phyloP scores from a whole-genome alignment of 2,888 invertebrate genomes.

The Pyrrhosoma nymphula region DNA sequence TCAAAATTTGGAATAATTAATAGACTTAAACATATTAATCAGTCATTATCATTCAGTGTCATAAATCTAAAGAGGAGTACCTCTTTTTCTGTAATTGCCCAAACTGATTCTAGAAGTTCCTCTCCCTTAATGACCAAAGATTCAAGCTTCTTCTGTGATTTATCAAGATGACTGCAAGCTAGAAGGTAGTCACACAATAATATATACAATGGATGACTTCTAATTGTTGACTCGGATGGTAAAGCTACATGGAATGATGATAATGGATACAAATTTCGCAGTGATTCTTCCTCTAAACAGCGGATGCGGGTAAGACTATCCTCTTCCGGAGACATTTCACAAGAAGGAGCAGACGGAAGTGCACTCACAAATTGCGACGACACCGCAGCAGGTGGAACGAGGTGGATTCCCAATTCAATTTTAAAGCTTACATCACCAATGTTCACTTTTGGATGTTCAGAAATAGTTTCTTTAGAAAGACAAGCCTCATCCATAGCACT shows the following conservation, averaged over 20 bases:
- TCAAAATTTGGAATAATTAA: not conserved
- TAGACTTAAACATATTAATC: too few species aligned
- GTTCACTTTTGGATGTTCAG: not conserved
- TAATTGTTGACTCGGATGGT: not conserved
- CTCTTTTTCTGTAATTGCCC: conserved; percentile 34
- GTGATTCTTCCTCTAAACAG: not conserved
- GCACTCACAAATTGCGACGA: not conserved
- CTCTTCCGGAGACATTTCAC: not conserved
- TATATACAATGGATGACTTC: conserved; percentile 16
- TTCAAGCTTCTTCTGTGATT: not conserved
- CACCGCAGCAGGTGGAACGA: not conserved
- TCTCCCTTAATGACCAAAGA: not conserved
- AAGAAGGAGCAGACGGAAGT: conserved; percentile 13
- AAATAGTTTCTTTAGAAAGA: not conserved
- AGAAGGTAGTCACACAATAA: conserved; percentile 49
- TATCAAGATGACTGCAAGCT: conserved; percentile 33
- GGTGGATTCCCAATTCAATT: not conserved
- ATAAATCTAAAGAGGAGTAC: not conserved
- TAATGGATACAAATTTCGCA: conserved; percentile 31
- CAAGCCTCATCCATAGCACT: not conserved
- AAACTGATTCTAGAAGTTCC: not conserved
- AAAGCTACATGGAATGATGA: not conserved
- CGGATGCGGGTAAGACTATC: not conserved
- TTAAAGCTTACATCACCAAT: not conserved
- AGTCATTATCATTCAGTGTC: not conserved